phyloP scores from a whole-genome alignment of 1,140 invertebrate species.

The Pectinophora gossypiella region DNA sequence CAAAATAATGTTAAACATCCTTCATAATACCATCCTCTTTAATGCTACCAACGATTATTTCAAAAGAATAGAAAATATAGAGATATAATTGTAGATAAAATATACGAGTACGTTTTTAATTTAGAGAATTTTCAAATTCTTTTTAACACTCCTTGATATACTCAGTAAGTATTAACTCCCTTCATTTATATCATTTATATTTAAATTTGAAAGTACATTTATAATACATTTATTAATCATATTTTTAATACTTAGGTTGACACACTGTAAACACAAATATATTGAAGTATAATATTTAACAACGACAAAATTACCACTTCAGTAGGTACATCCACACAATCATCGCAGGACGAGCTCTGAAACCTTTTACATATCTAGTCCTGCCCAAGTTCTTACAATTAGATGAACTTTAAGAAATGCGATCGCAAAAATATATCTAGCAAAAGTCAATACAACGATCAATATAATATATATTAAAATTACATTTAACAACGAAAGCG shows the following conservation, averaged over 20 bases:
- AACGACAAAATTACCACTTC: constrained; percentile 52
- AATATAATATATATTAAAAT: constrained; percentile 45
- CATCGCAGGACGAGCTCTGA: constrained; percentile 21
- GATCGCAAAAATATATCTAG: constrained; percentile 47
- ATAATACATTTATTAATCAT: constrained; percentile 29
- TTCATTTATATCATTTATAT: neutral
- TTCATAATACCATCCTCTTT: neutral
- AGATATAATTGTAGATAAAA: neutral
- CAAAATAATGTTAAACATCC: neutral
- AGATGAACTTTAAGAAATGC: constrained; percentile 33
- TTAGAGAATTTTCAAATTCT: neutral
- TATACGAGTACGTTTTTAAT: constrained; percentile 1
- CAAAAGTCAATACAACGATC: constrained; percentile 37
- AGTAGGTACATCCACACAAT: constrained; percentile 31
- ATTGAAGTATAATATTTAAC: constrained; percentile 50
- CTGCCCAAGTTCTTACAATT: constrained; percentile 23
- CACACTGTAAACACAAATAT: constrained; percentile 48
- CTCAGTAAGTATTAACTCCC: neutral
- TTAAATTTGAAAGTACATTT: neutral
- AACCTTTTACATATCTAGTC: constrained; percentile 27
- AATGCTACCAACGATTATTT: constrained; percentile 3
- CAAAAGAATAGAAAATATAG: constrained; percentile 22
- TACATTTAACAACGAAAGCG: constrained; percentile 66
- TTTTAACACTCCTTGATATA: neutral
- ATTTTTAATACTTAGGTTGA: constrained; percentile 43